Conservation (phyloP, 2,888 invertebrate species). For the Seira ritae region DNA sequence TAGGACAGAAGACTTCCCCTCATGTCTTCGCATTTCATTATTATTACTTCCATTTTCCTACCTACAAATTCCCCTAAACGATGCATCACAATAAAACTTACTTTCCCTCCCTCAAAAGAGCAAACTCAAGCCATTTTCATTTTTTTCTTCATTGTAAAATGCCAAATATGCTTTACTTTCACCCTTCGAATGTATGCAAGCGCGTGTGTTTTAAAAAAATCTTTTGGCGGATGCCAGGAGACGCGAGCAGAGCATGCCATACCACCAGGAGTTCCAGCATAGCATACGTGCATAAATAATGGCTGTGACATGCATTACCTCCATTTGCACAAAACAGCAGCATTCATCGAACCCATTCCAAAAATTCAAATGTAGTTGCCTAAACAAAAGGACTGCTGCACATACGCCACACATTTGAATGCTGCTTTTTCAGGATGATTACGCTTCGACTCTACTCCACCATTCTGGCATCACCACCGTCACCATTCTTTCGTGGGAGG, state of each 20-base stretch:
- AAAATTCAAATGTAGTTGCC: background rate
- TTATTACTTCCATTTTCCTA: background rate
- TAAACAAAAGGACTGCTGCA: background rate
- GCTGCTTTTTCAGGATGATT: background rate
- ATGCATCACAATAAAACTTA: background rate
- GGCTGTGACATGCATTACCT: constrained; percentile 42
- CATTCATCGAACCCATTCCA: background rate
- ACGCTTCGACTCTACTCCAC: background rate
- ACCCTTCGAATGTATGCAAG: background rate
- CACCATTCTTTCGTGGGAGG: background rate
- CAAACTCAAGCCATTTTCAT: background rate
- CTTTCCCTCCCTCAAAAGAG: background rate
- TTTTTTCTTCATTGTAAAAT: constrained; percentile 2
- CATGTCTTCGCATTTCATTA: background rate
- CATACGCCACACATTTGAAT: constrained; percentile 1
- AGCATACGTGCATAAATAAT: constrained; percentile 51
- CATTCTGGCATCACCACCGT: background rate
- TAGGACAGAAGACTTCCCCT: constrained; percentile 11
- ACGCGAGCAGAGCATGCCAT: background rate
- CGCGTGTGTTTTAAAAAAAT: background rate
- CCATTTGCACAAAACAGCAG: background rate
- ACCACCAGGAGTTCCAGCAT: background rate
- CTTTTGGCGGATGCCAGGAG: background rate
- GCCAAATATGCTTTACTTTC: constrained; percentile 6
- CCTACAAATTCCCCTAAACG: constrained; percentile 2